These are phyloP conservation scores for Cryptus armator DNA, from an alignment of 2,888 invertebrate genomes.

Conservation along the genomic window DNA sequence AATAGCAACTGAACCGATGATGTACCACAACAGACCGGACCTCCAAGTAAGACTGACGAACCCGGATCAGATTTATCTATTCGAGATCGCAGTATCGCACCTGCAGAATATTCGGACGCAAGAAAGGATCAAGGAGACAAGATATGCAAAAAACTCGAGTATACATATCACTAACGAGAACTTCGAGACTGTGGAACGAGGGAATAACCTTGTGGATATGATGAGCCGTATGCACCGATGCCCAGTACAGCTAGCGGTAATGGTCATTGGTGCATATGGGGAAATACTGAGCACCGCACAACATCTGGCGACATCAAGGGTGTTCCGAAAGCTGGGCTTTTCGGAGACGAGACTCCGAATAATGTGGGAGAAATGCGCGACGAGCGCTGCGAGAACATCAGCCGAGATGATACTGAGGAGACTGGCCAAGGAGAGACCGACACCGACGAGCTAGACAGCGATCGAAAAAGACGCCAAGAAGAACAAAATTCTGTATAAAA, in stretches of 20 bases:
- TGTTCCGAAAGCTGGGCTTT: not conserved
- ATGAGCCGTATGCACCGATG: conserved; percentile 36
- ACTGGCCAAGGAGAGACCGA: not conserved
- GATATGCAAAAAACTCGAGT: conserved; percentile 4
- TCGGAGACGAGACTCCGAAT: not conserved
- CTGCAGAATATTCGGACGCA: conserved; percentile 52
- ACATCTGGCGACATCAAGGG: not conserved
- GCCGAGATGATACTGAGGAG: not conserved
- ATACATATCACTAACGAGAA: conserved; percentile 9
- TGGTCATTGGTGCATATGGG: conserved; percentile 4
- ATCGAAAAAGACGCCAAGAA: not conserved
- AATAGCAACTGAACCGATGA: not conserved
- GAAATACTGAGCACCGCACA: conserved; percentile 10
- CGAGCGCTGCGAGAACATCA: not conserved
- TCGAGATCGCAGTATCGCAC: conserved; percentile 50
- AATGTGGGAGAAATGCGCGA: not conserved
- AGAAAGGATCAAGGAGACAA: conserved; percentile 52
- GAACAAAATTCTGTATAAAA: no score
- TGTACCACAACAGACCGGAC: conserved; percentile 50
- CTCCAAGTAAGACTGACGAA: conserved; percentile 27
- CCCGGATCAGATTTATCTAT: conserved; percentile 20
- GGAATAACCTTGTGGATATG: conserved; percentile 21
- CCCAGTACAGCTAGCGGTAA: conserved; percentile 29
- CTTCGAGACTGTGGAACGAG: conserved; percentile 10
- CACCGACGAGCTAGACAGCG: not conserved